Conservation (phyloP, 2,113 vertebrate genomes). For the Dicaeum eximium region DNA sequence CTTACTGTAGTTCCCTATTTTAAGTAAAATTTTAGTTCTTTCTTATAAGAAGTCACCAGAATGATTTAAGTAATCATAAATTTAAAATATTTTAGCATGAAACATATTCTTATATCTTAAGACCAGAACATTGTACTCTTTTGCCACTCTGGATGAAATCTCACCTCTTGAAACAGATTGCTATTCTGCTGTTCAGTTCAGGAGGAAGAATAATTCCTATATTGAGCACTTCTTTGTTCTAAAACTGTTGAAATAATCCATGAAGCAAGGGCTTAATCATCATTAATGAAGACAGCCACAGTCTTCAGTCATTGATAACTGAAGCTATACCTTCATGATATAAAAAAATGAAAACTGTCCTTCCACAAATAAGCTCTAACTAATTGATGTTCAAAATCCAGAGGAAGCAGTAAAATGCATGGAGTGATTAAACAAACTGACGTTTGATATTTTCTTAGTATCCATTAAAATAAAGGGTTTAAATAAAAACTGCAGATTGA, state of each 20-base stretch:
- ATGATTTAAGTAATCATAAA: background rate
- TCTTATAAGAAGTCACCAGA: background rate
- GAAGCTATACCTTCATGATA: background rate
- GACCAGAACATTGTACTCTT: background rate
- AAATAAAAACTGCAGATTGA: background rate
- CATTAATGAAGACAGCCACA: background rate
- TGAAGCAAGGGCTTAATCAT: background rate
- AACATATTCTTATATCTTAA: background rate
- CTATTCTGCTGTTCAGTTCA: background rate
- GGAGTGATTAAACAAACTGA: background rate
- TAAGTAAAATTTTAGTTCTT: background rate
- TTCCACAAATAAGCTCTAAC: background rate
- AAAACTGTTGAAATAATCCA: background rate
- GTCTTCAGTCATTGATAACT: background rate
- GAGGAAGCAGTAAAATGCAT: background rate
- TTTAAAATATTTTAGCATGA: background rate
- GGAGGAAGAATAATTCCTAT: background rate
- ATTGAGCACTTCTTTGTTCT: background rate
- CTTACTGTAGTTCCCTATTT: background rate
- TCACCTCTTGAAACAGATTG: background rate
- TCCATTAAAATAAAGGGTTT: background rate
- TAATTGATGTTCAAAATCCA: background rate
- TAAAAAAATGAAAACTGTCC: background rate
- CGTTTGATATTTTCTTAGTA: background rate
- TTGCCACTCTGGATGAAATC: background rate